Conservation (phyloP, 1,140 invertebrate genomes). For the Drosophila simulans region DNA sequence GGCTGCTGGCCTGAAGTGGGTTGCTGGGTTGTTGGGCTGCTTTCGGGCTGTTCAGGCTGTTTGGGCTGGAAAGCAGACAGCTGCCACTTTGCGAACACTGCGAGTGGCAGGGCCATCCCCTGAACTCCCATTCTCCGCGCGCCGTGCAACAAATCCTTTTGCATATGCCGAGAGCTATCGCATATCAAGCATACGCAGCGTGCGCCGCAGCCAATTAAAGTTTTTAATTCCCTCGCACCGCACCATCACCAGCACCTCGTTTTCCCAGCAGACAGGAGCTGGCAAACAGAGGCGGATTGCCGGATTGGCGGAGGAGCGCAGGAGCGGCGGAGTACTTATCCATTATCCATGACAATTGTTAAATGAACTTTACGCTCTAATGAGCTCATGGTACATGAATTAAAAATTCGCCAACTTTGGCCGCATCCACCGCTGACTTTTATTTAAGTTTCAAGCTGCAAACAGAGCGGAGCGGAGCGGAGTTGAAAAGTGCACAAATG, state of each 20-base stretch:
- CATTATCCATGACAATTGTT: conserved; percentile 79
- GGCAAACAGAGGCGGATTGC: conserved; percentile 14
- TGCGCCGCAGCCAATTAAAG: conserved; percentile 79
- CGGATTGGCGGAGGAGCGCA: neutral
- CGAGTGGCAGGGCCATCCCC: neutral
- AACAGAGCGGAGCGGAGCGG: neutral
- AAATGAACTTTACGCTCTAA: conserved; percentile 81
- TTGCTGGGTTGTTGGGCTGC: conserved; percentile 17
- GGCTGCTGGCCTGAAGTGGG: conserved; percentile 18
- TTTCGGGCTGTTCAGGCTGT: conserved; percentile 11
- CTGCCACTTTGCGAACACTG: conserved; percentile 27
- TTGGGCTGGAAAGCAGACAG: conserved; percentile 39
- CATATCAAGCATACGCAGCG: conserved; percentile 73
- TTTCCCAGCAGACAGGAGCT: conserved; percentile 18
- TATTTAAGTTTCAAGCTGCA: conserved; percentile 23
- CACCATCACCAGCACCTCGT: conserved; percentile 2
- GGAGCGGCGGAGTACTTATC: conserved; percentile 33
- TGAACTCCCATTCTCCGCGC: neutral
- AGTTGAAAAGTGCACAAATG: neutral
- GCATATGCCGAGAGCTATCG: conserved; percentile 74
- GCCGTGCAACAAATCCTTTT: conserved; percentile 51
- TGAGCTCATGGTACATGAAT: conserved; percentile 69
- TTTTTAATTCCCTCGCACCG: conserved; percentile 67
- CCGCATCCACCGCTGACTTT: conserved; percentile 42
- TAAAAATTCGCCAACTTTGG: conserved; percentile 48